Base-by-base conservation (phyloP, 2,888 invertebrate species). In the Rhynchonema sp. region DNA sequence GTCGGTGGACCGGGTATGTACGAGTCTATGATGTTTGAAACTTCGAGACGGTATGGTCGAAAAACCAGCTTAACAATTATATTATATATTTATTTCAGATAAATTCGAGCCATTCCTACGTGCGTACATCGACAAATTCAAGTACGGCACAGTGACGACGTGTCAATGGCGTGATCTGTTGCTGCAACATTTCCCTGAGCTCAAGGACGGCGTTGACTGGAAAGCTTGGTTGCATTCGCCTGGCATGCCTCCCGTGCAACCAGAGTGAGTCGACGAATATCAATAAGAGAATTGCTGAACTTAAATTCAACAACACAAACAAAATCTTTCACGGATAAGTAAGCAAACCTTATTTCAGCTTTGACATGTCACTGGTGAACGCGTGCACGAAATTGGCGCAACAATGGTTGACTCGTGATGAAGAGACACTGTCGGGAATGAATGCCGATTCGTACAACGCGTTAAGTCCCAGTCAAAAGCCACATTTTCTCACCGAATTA, bases 161-260 rank as follows among this genome's bases (percentile, higher is more conserved):
- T 79, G 83, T 49, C 82, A 85, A 67, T 92, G 91, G 76, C 85
- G 85, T 72, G 82, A 81, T 62, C 80, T 87, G 61, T 79, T 85
- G 54, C 79, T 81, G 27, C 83, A 85, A 70, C 88, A 87, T 63
- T 73, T 75, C 74, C 77, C 79, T 29, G 66, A 62, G 69, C 78
- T 58, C 70, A 76, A 53, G 27, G 65, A 79, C 29, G 68, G 73
- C 0, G 81, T 92, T 1, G 84, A 91, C 71, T 92, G 91, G 89
- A 77, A 86, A 53, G 71, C 80, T 0, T 92, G 91, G 91, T 76
- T 92, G 1, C 77, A 82, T 69, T 78, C 78, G 38, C 81, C 84
- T 56, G 94, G 92, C 59, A 87, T 92, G 86, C 92, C 92, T 0
- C 85, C 85, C 0, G 77, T 84, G 25, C 85, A 86, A 69, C 89